A percentile compares a stretch with the other conserved stretches of the same genome.
Conservation (phyloP, 2,113 vertebrate genomes). For the Aegypius monachus region DNA sequence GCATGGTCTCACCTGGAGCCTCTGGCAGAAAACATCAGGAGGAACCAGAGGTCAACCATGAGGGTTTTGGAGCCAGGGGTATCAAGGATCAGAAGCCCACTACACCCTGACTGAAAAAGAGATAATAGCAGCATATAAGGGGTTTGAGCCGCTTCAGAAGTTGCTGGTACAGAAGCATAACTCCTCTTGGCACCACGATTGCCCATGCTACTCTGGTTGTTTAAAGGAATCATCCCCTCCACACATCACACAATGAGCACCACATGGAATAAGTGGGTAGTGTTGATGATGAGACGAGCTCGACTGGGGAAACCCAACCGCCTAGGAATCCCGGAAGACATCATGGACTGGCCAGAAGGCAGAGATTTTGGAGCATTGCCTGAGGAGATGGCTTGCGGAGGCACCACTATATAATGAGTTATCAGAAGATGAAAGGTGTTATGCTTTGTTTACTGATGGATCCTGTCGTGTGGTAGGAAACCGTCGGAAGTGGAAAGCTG, state of each 20-base stretch:
- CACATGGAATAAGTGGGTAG: too few relatives aligned
- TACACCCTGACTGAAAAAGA: neutral
- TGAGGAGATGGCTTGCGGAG: neutral
- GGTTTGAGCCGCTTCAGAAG: too few relatives aligned
- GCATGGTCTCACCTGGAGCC: too few relatives aligned
- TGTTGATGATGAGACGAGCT: too few relatives aligned
- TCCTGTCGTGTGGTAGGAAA: neutral
- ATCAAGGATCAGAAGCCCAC: neutral
- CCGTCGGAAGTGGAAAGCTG: neutral
- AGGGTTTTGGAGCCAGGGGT: neutral
- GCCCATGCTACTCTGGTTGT: neutral
- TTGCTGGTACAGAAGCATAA: too few relatives aligned
- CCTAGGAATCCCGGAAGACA: neutral
- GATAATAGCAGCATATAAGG: neutral
- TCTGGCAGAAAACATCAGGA: too few relatives aligned
- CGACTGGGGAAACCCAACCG: too few relatives aligned
- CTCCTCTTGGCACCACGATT: too few relatives aligned
- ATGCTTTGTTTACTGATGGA: neutral
- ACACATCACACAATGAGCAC: too few relatives aligned
- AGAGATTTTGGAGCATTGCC: neutral
- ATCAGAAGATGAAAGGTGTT: neutral
- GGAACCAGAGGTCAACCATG: neutral
- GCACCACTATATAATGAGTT: neutral
- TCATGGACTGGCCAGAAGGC: neutral
- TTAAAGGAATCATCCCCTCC: neutral